Percentiles rank a stretch among this genome's conserved stretches.
Evolutionary conservation across 2,113 vertebrate species (phyloP).

Genomic region (Sylvilagus bachmani): DNA sequence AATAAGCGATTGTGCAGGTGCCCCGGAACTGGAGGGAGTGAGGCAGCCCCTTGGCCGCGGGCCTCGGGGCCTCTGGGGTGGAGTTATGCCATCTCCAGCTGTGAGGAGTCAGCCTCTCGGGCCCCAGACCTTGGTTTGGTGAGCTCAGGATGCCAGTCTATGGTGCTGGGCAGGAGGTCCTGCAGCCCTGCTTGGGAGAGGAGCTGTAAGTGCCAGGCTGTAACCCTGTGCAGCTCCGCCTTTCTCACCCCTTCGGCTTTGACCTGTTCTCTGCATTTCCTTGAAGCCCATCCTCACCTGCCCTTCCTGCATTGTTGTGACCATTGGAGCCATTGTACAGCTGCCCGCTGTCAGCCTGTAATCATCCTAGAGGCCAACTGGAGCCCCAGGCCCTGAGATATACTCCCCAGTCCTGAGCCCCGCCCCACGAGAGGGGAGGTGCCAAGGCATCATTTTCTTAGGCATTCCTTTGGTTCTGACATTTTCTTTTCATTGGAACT

Average conservation of each 20-base stretch:
- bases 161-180: neutral
- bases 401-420: neutral
- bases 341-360: neutral
- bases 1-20: slow-evolving; percentile 75
- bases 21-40: neutral
- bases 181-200: neutral
- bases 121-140: slow-evolving; percentile 9
- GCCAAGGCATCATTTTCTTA: slow-evolving; percentile 24
- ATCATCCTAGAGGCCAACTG: neutral
- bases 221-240: neutral
- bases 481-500: slow-evolving; percentile 43
- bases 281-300: neutral
- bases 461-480: neutral
- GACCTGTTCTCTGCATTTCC: slow-evolving; percentile 2
- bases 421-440: neutral
- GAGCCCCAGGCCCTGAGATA: neutral
- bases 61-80: neutral
- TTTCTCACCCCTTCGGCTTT: neutral
- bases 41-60: accelerated
- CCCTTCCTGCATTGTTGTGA: neutral
- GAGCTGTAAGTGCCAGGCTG: neutral
- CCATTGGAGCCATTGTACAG: neutral
- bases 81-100: neutral
- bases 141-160: neutral
- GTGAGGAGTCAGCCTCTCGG: neutral